Conservation (phyloP, 1,140 invertebrate genomes). For the Aphelinus atriplicis region DNA sequence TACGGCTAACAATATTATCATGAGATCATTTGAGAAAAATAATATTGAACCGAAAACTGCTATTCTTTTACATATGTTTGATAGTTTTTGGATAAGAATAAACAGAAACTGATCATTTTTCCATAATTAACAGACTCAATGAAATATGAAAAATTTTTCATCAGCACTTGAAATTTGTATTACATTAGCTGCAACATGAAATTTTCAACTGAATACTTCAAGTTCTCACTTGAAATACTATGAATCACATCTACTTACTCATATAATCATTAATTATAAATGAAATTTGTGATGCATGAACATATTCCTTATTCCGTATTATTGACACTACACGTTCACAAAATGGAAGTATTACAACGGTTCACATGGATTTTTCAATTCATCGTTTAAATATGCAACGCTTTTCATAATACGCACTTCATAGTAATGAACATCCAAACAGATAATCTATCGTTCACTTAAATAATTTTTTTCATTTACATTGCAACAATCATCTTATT, state of each 20-base stretch:
- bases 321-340: constrained; percentile 7
- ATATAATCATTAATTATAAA: constrained; percentile 2
- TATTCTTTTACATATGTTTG: constrained; percentile 10
- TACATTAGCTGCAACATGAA: constrained; percentile 3
- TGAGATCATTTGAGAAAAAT: constrained; percentile 28
- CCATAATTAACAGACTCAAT: background rate
- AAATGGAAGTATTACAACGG: constrained; percentile 12
- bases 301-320: constrained; percentile 8
- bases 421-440: background rate
- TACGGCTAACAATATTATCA: constrained; percentile 17
- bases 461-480: constrained; percentile 18
- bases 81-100: background rate
- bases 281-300: background rate
- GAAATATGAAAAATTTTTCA: background rate
- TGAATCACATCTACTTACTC: constrained; percentile 28
- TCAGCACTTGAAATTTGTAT: constrained; percentile 4
- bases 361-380: background rate
- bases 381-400: constrained; percentile 3
- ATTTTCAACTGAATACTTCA: constrained; percentile 9
- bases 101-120: constrained; percentile 7
- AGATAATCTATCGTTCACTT: constrained; percentile 11
- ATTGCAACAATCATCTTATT: constrained; percentile 31
- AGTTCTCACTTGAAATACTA: constrained; percentile 18
- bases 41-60: background rate
- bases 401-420: background rate